Percentiles rank a stretch among this genome's conserved stretches.
Conservation (phyloP, 2,113 vertebrate species). For the Macaca fascicularis region DNA sequence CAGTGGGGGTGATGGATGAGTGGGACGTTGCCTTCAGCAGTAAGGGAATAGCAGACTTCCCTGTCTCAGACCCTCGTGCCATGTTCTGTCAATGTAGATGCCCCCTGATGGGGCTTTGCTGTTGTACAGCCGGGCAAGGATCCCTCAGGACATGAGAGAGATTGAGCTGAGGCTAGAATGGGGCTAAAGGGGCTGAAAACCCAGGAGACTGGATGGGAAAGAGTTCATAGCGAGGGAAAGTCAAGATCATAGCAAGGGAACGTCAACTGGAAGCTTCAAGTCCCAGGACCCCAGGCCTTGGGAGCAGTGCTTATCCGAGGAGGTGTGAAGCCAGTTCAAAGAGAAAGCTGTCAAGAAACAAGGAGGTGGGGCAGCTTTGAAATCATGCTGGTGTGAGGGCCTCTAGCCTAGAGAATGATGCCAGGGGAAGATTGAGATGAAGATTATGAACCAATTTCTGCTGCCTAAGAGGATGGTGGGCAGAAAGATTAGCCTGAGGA, state of each 20-base stretch:
- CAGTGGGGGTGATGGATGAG: no score
- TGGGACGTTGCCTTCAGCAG: neutral
- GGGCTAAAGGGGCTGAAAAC: no score
- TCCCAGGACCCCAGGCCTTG: accelerated
- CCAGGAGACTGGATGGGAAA: neutral
- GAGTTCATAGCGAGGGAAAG: neutral
- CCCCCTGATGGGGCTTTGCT: neutral
- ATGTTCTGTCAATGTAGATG: accelerated
- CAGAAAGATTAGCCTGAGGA: neutral
- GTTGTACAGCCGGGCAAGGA: no score
- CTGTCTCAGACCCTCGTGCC: neutral
- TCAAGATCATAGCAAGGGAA: accelerated
- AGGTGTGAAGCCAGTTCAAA: neutral
- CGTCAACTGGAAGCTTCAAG: accelerated
- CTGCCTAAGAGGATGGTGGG: neutral
- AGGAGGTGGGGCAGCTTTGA: neutral
- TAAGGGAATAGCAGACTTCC: neutral
- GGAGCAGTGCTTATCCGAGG: neutral
- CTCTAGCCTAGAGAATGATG: neutral
- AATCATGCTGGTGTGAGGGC: neutral
- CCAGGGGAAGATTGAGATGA: neutral
- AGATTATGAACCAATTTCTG: neutral
- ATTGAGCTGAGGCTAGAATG: no score
- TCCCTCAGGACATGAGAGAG: neutral
- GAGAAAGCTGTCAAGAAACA: neutral